phyloP scores from a whole-genome alignment of 2,113 vertebrate species.

The Antechinus flavipes region DNA sequence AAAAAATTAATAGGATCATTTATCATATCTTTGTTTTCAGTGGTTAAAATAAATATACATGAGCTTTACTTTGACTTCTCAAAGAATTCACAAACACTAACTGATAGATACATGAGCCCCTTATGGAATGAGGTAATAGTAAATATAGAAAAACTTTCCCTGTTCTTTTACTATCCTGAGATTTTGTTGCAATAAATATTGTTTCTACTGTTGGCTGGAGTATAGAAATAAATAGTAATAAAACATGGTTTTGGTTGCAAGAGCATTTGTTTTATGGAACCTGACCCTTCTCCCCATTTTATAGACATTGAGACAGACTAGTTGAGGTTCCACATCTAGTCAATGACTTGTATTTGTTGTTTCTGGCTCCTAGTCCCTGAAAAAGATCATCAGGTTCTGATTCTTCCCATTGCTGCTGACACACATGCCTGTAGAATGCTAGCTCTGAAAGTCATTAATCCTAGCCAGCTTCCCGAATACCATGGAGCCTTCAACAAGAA shows the following conservation, averaged over 20 bases:
- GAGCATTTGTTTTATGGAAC: not conserved
- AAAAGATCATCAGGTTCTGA: not conserved
- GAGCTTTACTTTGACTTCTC: not conserved
- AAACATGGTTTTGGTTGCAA: not conserved
- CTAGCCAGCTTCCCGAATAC: not conserved
- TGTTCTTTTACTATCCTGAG: not conserved
- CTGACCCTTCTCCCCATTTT: not conserved
- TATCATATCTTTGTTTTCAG: not conserved
- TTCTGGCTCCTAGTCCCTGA: not conserved
- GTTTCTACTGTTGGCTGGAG: not conserved
- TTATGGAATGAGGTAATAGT: not conserved
- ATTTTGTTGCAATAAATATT: not conserved
- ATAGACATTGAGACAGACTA: not conserved
- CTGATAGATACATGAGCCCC: not conserved
- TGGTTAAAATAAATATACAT: conserved; percentile 30
- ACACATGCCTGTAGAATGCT: not conserved
- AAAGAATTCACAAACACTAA: not conserved
- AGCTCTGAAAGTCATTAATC: conserved; percentile 4
- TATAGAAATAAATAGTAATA: not conserved
- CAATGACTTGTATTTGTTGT: not conserved
- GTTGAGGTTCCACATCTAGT: not conserved
- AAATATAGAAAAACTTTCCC: not conserved
- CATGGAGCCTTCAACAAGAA: not conserved
- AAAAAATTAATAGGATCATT: conserved; percentile 28
- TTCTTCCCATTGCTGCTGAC: not conserved